Percentiles rank a stretch among this genome's conserved stretches.
phyloP scores from a whole-genome alignment of 2,888 invertebrate genomes.

The Metellina segmentata region DNA sequence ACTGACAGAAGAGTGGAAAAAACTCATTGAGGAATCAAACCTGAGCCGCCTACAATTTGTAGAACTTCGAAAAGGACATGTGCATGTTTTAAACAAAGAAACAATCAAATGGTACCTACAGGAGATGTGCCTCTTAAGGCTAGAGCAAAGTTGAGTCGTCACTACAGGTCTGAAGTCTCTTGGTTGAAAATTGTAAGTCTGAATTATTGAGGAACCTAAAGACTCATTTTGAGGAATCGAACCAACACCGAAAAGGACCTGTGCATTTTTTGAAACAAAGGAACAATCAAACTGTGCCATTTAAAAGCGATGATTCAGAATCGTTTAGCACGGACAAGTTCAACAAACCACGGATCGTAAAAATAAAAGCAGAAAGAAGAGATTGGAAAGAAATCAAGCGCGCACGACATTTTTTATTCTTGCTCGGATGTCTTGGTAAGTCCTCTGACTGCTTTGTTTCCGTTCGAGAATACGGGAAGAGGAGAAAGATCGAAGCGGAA shows the following conservation, averaged over 20 bases:
- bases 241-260: neutral
- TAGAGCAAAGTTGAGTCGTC: neutral
- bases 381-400: slow-evolving; percentile 31
- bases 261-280: slow-evolving; percentile 1
- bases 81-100: too few relatives aligned
- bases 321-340: slow-evolving; percentile 51
- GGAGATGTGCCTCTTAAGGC: too few relatives aligned
- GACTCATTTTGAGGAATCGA: neutral
- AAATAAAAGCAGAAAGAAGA: slow-evolving; percentile 14
- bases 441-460: slow-evolving; percentile 38
- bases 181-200: too few relatives aligned
- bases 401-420: neutral
- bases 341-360: slow-evolving; percentile 30
- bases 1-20: too few relatives aligned
- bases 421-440: neutral
- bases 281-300: slow-evolving; percentile 21
- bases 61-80: too few relatives aligned
- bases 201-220: too few relatives aligned
- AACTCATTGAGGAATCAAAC: too few relatives aligned
- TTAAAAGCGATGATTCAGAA: slow-evolving; percentile 16
- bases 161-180: too few relatives aligned
- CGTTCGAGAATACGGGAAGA: slow-evolving; percentile 7
- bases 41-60: too few relatives aligned
- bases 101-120: too few relatives aligned
- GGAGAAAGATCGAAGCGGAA: slow-evolving; percentile 48